Evolutionary conservation across 35 echinoderm and acorn worm genomes (phyloP).

Genomic region (Nesometra sesokonis): DNA sequence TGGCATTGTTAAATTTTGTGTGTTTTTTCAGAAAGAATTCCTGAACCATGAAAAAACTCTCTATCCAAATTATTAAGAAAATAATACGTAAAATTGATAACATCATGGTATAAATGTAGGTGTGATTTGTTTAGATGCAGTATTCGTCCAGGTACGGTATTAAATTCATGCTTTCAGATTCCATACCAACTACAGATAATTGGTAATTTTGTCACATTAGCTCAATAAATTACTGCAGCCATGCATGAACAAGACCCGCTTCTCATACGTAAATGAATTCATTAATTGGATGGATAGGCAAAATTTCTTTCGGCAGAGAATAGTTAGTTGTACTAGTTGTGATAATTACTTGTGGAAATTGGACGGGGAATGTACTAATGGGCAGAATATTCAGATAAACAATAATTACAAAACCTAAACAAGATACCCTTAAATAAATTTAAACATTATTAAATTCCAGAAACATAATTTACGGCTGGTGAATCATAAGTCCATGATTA

Average conservation of each 20-base stretch:
- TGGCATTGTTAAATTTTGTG: no score
- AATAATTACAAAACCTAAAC: background rate
- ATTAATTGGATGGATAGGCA: background rate
- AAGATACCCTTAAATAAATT: background rate
- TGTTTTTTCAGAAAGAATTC: no score
- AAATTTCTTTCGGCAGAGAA: background rate
- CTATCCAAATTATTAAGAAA: background rate
- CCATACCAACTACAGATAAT: background rate
- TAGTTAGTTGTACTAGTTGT: background rate
- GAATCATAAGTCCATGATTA: no score
- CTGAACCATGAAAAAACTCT: background rate
- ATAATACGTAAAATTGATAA: background rate
- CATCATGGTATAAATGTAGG: background rate
- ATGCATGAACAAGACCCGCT: background rate
- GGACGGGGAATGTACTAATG: background rate
- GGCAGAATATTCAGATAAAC: background rate
- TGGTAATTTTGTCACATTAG: background rate
- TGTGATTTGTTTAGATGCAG: background rate
- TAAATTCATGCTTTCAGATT: background rate
- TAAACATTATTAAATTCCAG: background rate
- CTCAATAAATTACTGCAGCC: background rate
- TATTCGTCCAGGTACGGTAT: background rate
- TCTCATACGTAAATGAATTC: background rate
- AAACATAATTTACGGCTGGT: background rate
- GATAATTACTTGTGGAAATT: background rate